A percentile compares a stretch with the other conserved stretches of the same genome.
phyloP scores from a whole-genome alignment of 2,113 vertebrate species.

The Gallinago media region DNA sequence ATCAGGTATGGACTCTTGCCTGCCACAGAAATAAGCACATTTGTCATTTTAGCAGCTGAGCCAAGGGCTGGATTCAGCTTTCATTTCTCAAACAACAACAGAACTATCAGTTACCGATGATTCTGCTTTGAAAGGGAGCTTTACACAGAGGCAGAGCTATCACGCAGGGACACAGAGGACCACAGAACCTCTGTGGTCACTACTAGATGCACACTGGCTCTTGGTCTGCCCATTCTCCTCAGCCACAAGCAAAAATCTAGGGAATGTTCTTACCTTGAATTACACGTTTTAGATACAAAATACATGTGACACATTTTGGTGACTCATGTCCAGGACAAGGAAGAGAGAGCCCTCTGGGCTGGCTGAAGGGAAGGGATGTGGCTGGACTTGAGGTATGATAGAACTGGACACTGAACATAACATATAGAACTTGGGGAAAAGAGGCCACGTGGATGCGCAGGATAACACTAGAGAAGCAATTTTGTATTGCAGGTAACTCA shows the following conservation, averaged over 20 bases:
- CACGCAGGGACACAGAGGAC: fast-evolving
- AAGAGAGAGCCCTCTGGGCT: background rate
- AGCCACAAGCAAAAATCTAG: background rate
- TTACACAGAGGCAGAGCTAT: background rate
- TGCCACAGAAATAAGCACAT: slow-evolving; percentile 17
- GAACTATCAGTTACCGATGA: background rate
- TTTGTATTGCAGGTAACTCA: background rate
- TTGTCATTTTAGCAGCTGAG: slow-evolving; percentile 5
- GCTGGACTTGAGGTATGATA: background rate
- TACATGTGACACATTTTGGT: background rate
- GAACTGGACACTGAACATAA: background rate
- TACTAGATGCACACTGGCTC: fast-evolving
- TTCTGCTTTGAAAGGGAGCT: background rate
- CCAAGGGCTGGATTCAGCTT: background rate
- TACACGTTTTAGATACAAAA: background rate
- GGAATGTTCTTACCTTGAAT: background rate
- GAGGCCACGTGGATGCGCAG: background rate
- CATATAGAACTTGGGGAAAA: background rate
- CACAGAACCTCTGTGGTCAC: background rate
- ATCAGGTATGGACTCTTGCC: slow-evolving; percentile 93
- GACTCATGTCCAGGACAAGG: background rate
- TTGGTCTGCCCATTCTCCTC: background rate
- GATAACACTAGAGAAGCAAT: background rate
- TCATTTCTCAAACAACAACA: background rate
- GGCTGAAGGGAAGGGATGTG: background rate